Evolutionary conservation across 2,797 vertebrate species (phyloP), one percentile per base, ranked within the genome.

Genomic region (Acanthurus leucopareius): DNA sequence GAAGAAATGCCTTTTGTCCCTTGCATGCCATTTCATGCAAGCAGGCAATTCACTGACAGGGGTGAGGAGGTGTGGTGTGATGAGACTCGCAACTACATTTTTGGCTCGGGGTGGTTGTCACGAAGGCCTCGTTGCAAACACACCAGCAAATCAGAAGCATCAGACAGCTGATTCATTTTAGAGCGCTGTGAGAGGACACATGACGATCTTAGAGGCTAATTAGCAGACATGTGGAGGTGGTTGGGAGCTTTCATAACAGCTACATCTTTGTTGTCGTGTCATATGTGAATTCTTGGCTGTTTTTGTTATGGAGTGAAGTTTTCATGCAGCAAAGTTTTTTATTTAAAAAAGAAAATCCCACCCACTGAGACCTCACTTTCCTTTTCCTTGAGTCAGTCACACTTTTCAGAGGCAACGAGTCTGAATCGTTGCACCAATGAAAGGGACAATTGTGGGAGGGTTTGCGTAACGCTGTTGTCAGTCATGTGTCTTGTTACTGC

Each of bases 401-500:
- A 88, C 66, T 22, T 86, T 88, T 83, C 75, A 75, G 86, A 85
- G 68, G 77, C 72, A 85, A 72, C 69, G 71, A 77, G 82, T 79
- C 74, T 84, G 75, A 85, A 78, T 87, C 78, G 68, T 70, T 69
- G 67, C 78, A 84, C 82, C 83, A 78, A 90, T 92, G 89, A 92
- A 91, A 92, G 90, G 83, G 79, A 91, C 90, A 90, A 88, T 89
- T 92, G 90, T 93, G 76, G 87, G 82, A 79, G 77, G 82, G 82
- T 89, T 91, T 89, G 86, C 88, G 72, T 88, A 83, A 88, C 59
- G 73, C 70, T 77, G 82, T 88, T 91, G 90, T 92, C 90, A 90
- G 89, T 93, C 91, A 90, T 91, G 92, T 90, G 89, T 92, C 88
- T 85, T 75, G 79, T 86, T 89, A 62, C 87, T 87, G 80, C 6